Evolutionary conservation across 2,113 vertebrate genomes (phyloP).

Genomic region (Grammomys dolichurus): DNA sequence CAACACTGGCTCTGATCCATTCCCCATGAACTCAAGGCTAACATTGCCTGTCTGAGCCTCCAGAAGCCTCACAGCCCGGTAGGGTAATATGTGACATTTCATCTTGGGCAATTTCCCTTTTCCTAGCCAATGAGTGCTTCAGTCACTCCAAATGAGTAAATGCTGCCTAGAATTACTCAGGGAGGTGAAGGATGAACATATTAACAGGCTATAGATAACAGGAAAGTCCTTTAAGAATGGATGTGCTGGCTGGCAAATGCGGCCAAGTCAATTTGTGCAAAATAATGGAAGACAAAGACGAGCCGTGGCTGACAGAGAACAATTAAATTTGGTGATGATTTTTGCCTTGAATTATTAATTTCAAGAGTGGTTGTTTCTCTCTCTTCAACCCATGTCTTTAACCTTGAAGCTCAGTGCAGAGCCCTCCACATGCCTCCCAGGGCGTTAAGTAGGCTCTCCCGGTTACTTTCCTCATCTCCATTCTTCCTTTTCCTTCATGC

Average conservation of each 20-base stretch:
- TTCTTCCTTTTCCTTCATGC: background rate
- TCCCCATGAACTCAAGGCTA: background rate
- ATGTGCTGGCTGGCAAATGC: conserved; percentile 60
- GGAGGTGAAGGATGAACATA: conserved; percentile 64
- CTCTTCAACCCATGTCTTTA: background rate
- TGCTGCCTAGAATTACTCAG: conserved; percentile 61
- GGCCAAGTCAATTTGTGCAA: conserved; percentile 72
- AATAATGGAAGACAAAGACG: conserved; percentile 66
- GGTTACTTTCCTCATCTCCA: conserved; percentile 17
- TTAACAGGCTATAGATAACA: conserved; percentile 73
- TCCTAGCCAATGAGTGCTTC: background rate
- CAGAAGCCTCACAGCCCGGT: background rate
- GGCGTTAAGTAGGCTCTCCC: background rate
- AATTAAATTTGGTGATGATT: conserved; percentile 64
- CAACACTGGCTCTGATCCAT: background rate
- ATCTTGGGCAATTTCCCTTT: background rate
- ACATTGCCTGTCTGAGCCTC: background rate
- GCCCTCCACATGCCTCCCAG: background rate
- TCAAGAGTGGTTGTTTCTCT: conserved; percentile 29
- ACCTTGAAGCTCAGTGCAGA: background rate
- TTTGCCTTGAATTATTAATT: conserved; percentile 76
- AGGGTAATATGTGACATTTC: conserved; percentile 23
- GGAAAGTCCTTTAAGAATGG: conserved; percentile 72
- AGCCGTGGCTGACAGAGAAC: conserved; percentile 60
- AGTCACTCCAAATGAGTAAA: conserved; percentile 44